Base-by-base conservation (phyloP, 2,797 vertebrate genomes). In the Brachyalestes nurse region DNA sequence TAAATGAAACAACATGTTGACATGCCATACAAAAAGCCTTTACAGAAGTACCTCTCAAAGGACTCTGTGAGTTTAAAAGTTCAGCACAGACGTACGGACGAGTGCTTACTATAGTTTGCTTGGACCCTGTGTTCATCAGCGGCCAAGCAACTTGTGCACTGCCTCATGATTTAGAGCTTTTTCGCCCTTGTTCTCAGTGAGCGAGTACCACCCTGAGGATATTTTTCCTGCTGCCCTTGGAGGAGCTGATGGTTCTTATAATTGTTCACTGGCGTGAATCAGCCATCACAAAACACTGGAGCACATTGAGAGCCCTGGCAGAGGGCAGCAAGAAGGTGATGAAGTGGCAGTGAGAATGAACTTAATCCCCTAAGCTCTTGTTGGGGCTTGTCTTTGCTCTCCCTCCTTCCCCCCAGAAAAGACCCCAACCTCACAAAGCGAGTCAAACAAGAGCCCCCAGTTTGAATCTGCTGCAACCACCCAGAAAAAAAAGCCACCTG, bases 291-390 rank as follows among this genome's bases (percentile, higher is more conserved):
- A 86, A 89, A 90, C 88, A 88, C 87, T 82, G 84, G 79, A 77
- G 80, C 83, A 82, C 89, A 89, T 87, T 87, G 85, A 90, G 84
- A 79, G 47, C 74, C 75, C 75, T 86, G 85, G 86, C 84, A 82
- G 84, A 90, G 87, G 86, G 87, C 87, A 89, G 86, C 82, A 78
- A 77, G 84, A 84, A 85, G 88, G 86, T 89, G 89, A 90, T 87
- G 85, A 86, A 89, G 87, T 92, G 91, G 89, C 90, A 91, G 89
- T 91, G 90, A 91, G 92, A 92, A 92, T 92, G 89, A 92, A 91
- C 91, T 91, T 92, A 93, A 92, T 92, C 90, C 90, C 79, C 89
- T 91, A 90, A 93, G 88, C 90, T 91, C 89, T 90, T 93, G 91
- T 90, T 80, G 75, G 83, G 88, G 86, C 89, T 89, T 91, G 90